phyloP scores from a whole-genome alignment of 2,888 invertebrate genomes.

The Arenicola marina region DNA sequence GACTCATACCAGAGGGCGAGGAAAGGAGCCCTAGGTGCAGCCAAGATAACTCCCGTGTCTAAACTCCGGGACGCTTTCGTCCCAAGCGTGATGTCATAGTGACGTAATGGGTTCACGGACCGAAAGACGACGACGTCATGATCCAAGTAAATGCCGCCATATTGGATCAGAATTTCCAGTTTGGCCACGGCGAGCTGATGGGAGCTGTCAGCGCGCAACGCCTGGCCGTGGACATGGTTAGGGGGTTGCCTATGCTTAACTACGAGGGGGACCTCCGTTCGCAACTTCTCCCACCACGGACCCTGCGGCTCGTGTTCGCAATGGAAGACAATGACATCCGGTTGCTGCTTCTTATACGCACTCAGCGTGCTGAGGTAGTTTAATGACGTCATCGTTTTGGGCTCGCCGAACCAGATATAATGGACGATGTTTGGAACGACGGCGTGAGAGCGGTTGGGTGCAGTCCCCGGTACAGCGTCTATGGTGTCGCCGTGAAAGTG shows the following conservation, averaged over 20 bases:
- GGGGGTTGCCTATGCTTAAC: conserved; percentile 23
- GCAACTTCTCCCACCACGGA: conserved; percentile 31
- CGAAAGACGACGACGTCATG: conserved; percentile 33
- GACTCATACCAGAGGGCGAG: conserved; percentile 26
- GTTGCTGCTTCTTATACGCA: conserved; percentile 31
- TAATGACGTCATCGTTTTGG: conserved; percentile 21
- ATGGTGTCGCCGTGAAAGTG: too few species aligned
- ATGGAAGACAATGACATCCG: conserved; percentile 30
- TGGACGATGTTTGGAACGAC: conserved; percentile 37
- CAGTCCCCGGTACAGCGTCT: too few species aligned
- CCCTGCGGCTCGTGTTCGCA: conserved; percentile 33
- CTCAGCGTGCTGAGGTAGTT: conserved; percentile 34
- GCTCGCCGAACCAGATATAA: conserved; percentile 31
- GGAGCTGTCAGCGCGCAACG: conserved; percentile 21
- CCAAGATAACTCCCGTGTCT: conserved; percentile 31
- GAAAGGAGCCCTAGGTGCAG: conserved; percentile 23
- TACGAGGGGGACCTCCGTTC: conserved; percentile 19
- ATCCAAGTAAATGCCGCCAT: too few species aligned
- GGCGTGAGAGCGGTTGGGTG: too few species aligned
- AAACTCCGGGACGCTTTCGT: conserved; percentile 31
- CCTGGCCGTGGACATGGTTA: conserved; percentile 13
- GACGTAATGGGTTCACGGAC: conserved; percentile 28
- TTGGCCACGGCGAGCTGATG: conserved; percentile 33
- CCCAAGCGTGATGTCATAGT: conserved; percentile 28
- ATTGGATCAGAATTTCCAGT: conserved; percentile 32